Percentiles rank a stretch among this genome's conserved stretches.
Evolutionary conservation across 2,797 vertebrate genomes (phyloP).

Genomic region (Agapornis canus): DNA sequence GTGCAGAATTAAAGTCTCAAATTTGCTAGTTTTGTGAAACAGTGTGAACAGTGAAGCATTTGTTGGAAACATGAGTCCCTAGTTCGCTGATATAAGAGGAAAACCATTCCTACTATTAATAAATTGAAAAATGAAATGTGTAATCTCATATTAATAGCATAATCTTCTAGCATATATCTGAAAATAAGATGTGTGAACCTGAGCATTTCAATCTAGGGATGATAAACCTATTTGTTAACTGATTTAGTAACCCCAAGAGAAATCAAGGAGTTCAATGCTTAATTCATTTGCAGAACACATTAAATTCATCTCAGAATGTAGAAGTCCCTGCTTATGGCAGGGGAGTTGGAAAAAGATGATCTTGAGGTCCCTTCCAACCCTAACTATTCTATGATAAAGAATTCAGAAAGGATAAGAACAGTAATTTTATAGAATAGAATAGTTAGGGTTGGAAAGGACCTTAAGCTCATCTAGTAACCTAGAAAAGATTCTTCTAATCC

Average conservation of each 20-base stretch:
- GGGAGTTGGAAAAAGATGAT: too few relatives aligned
- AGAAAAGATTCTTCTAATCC: background rate
- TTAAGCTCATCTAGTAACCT: background rate
- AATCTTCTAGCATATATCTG: background rate
- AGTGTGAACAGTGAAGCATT: too few relatives aligned
- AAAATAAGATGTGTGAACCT: background rate
- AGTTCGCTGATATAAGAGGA: background rate
- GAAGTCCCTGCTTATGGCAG: background rate
- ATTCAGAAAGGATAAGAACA: constrained; percentile 10
- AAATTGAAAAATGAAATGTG: background rate
- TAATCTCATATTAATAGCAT: background rate
- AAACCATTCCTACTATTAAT: background rate
- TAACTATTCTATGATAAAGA: background rate
- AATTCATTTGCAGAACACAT: background rate
- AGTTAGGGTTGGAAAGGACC: too few relatives aligned
- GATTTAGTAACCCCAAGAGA: constrained; percentile 12
- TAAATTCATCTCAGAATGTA: background rate
- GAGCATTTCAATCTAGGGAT: background rate
- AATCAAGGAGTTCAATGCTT: background rate
- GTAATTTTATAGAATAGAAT: background rate
- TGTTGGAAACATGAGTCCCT: background rate
- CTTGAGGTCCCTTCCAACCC: too few relatives aligned
- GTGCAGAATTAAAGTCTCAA: background rate
- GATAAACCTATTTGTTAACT: constrained; percentile 30
- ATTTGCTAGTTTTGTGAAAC: background rate